These are phyloP conservation scores for Trichacis sp. DNA, from an alignment of 2,888 invertebrate species.

Conservation along the genomic window DNA sequence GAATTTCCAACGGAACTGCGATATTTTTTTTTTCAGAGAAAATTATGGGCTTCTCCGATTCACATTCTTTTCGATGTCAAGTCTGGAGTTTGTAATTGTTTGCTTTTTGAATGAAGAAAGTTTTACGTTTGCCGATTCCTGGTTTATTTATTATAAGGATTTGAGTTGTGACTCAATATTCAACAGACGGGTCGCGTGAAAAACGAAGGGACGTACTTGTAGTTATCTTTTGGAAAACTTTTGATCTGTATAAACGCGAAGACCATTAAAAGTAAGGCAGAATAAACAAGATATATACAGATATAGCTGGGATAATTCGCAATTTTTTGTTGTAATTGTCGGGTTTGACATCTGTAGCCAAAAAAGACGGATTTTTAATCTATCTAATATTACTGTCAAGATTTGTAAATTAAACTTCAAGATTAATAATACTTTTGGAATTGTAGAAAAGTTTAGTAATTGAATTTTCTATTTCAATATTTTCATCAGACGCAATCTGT, in stretches of 20 bases:
- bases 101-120: slow-evolving; percentile 51
- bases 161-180: slow-evolving; percentile 65
- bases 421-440: no score
- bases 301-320: slow-evolving; percentile 20
- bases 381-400: no score
- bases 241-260: slow-evolving; percentile 59
- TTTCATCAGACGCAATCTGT: no score
- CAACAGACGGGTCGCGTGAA: slow-evolving; percentile 48
- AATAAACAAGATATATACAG: slow-evolving; percentile 1
- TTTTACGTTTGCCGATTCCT: slow-evolving; percentile 52
- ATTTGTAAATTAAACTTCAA: no score
- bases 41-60: no score
- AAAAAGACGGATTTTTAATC: no score
- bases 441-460: no score
- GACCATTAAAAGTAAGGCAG: slow-evolving; percentile 47
- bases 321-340: slow-evolving; percentile 9
- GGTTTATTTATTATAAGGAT: slow-evolving; percentile 67
- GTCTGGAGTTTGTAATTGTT: no score
- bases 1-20: no score
- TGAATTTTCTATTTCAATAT: no score
- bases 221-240: slow-evolving; percentile 64
- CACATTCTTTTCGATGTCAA: no score
- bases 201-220: slow-evolving; percentile 54
- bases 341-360: background rate
- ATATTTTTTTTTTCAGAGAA: no score